Conservation (phyloP, 2,113 vertebrate genomes). For the Laticauda colubrina region DNA sequence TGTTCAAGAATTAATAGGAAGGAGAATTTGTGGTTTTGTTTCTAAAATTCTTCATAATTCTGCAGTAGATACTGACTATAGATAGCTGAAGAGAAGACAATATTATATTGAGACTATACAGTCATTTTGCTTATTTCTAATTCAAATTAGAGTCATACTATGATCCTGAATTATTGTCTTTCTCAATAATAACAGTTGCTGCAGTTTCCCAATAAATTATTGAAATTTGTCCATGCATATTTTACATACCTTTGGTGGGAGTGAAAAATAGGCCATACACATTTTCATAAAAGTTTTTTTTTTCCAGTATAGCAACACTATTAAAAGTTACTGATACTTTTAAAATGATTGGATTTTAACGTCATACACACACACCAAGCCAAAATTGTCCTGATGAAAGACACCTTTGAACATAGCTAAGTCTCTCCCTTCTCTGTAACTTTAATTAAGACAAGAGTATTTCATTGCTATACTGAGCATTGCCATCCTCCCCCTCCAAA, state of each 20-base stretch:
- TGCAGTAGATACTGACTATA: background rate
- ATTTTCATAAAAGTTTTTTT: conserved; percentile 29
- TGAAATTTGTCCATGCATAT: background rate
- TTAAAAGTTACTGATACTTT: conserved; percentile 38
- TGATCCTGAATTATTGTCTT: background rate
- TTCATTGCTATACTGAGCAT: background rate
- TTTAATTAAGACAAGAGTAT: background rate
- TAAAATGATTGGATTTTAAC: conserved; percentile 10
- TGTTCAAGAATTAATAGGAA: background rate
- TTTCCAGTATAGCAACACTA: conserved; percentile 50
- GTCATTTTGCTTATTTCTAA: conserved; percentile 18
- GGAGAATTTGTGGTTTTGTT: background rate
- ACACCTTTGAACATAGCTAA: background rate
- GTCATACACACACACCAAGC: background rate
- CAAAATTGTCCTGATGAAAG: background rate
- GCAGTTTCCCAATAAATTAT: background rate
- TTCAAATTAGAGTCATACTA: background rate
- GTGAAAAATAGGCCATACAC: conserved; percentile 32
- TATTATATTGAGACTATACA: background rate
- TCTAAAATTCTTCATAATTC: conserved; percentile 7
- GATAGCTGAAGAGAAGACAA: background rate
- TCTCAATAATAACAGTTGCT: conserved; percentile 9
- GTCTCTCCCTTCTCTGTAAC: background rate
- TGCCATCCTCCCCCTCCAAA: background rate
- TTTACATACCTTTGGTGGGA: background rate